Evolutionary conservation across 2,797 vertebrate genomes (phyloP).

Genomic region (Loris lydekkerianus): DNA sequence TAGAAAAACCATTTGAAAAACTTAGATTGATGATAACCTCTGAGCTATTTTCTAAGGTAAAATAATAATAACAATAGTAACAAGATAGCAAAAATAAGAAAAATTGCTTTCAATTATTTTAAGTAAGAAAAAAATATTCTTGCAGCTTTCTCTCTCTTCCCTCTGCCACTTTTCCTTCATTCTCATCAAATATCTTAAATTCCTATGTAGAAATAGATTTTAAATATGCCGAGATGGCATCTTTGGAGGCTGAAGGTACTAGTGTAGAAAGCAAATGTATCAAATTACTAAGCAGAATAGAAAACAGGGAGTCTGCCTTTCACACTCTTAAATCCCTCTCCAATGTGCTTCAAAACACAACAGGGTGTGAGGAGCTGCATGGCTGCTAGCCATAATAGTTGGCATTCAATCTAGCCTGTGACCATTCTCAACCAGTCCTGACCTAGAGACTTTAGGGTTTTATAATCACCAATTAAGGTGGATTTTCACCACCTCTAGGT

Average conservation of each 20-base stretch:
- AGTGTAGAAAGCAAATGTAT: conserved; percentile 27
- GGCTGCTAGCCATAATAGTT: neutral
- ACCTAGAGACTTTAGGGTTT: neutral
- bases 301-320: conserved; percentile 1
- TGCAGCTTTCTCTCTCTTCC: neutral
- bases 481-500: neutral
- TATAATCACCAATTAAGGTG: neutral
- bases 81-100: neutral
- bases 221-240: neutral
- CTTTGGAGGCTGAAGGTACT: conserved; percentile 18
- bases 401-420: neutral
- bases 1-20: conserved; percentile 13
- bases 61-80: conserved; percentile 32
- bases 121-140: conserved; percentile 2
- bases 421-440: neutral
- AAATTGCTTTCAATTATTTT: conserved; percentile 65
- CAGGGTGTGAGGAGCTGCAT: neutral
- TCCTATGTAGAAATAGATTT: conserved; percentile 53
- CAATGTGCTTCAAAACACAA: neutral
- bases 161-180: neutral
- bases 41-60: conserved; percentile 41
- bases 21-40: neutral
- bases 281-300: neutral
- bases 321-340: conserved; percentile 15
- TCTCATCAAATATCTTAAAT: neutral